Base-by-base conservation (phyloP, 2,797 vertebrate genomes). In the Pogoniulus pusillus region DNA sequence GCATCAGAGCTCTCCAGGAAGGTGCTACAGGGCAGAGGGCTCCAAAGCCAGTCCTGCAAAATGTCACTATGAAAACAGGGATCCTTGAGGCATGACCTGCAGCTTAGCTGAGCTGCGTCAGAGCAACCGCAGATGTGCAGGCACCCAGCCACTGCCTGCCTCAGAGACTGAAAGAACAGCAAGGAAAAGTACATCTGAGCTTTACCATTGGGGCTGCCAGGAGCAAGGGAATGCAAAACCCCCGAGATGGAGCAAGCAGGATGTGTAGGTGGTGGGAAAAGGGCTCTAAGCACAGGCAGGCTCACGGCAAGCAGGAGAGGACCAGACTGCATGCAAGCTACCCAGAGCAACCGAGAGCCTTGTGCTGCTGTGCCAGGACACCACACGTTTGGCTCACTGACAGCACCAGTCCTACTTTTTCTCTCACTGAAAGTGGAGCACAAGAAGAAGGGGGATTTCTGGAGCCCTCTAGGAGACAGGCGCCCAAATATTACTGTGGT, bases 11-110 rank as follows among this genome's bases (percentile, higher is more conserved):
- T 32, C 10, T 13, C 26, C n/a, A 35, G 5, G 26, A n/a, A 73
- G 0, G 0, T 5, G 2, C 39, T 37, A 4, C 0, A 4, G 32
- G 6, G 19, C 12, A 39, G 30, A 73, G 29, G 5, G 10, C 53
- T 20, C 13, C 4, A 3, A 14, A 39, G 20, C 1, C 1, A 29
- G 15, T n/a, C 60, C 16, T 19, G 34, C 29, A 54, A 66, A 82
- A 58, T 27, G 37, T 6, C 4, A 4, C 26, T 18, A 15, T 22
- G 35, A 20, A n/a, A 63, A 8, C 0, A 0, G 22, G 58, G 83
- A 45, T 6, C 18, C 43, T 29, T 2, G 2, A 34, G 32, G n/a
- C 8, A 35, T 0, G 23, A 78, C 64, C 53, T 30, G 62, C 60
- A 80, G 37, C 37, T 70, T 57, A 41, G n/a, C 47, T 1, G 1